A percentile compares a stretch with the other conserved stretches of the same genome.
phyloP scores from a whole-genome alignment of 2,888 invertebrate species.

The Dynastes tityus region DNA sequence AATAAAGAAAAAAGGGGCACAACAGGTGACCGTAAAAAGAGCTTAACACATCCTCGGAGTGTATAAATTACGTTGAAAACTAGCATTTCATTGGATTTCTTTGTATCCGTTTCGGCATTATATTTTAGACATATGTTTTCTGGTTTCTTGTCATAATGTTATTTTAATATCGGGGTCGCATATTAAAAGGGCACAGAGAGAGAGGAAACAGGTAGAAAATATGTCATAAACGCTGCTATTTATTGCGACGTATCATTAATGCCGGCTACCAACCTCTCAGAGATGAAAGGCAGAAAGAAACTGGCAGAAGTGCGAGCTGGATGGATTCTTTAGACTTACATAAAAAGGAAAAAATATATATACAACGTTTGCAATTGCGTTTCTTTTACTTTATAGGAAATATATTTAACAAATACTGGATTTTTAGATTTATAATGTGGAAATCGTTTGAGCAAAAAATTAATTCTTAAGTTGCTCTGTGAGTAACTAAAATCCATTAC shows the following conservation, averaged over 20 bases:
- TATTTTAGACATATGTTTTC: slow-evolving; percentile 38
- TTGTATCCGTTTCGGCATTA: slow-evolving; percentile 37
- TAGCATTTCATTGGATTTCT: slow-evolving; percentile 37
- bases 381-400: too few relatives aligned
- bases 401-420: too few relatives aligned
- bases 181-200: slow-evolving; percentile 18
- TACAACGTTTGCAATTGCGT: too few relatives aligned
- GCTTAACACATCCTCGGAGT: slow-evolving; percentile 6
- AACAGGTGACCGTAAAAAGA: slow-evolving; percentile 1
- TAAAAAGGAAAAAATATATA: too few relatives aligned
- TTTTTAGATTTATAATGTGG: too few relatives aligned
- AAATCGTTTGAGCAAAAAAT: too few relatives aligned
- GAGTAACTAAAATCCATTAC: too few relatives aligned
- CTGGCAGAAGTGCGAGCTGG: too few relatives aligned
- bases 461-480: too few relatives aligned
- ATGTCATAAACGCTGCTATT: slow-evolving; percentile 26
- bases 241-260: slow-evolving; percentile 15
- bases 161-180: slow-evolving; percentile 36
- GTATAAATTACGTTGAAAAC: slow-evolving; percentile 39
- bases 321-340: too few relatives aligned
- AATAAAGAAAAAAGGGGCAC: slow-evolving; percentile 7
- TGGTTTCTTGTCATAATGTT: slow-evolving; percentile 42
- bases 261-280: slow-evolving; percentile 12
- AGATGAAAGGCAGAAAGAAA: too few relatives aligned
- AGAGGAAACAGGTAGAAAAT: slow-evolving; percentile 32